Evolutionary conservation across 2,113 vertebrate species (phyloP).

Genomic region (Chrysemys picta): DNA sequence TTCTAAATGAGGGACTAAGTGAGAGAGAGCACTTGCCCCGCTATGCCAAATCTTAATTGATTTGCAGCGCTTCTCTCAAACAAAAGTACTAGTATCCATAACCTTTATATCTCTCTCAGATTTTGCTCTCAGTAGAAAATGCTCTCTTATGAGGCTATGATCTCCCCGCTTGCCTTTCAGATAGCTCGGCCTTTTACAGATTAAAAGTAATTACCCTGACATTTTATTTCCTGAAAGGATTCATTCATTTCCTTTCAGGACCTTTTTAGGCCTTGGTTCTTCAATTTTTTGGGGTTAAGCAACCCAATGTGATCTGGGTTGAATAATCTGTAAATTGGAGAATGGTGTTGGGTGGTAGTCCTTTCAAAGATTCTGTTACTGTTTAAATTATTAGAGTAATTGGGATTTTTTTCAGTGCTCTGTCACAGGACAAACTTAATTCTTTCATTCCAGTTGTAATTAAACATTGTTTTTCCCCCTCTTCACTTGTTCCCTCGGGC

Average conservation of each 20-base stretch:
- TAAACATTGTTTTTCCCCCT: neutral
- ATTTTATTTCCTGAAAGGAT: neutral
- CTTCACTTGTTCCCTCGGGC: neutral
- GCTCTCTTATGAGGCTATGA: neutral
- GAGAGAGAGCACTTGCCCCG: neutral
- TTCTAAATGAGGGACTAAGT: neutral
- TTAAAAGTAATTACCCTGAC: neutral
- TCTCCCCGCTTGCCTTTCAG: neutral
- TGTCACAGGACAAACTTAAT: neutral
- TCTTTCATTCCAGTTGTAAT: neutral
- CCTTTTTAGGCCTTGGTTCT: neutral
- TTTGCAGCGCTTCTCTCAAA: neutral
- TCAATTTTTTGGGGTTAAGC: neutral
- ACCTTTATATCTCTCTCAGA: neutral
- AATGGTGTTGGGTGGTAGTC: neutral
- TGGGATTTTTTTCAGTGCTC: neutral
- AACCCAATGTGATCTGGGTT: neutral
- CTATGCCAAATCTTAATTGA: neutral
- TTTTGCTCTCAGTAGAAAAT: neutral
- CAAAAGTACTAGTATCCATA: neutral
- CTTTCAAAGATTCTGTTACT: neutral
- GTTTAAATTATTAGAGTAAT: neutral
- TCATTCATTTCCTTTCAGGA: neutral
- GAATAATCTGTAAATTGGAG: neutral
- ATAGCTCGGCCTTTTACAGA: neutral